These are phyloP conservation scores for Drosophila maculinotata DNA, from an alignment of 2,888 invertebrate species.

Conservation along the genomic window DNA sequence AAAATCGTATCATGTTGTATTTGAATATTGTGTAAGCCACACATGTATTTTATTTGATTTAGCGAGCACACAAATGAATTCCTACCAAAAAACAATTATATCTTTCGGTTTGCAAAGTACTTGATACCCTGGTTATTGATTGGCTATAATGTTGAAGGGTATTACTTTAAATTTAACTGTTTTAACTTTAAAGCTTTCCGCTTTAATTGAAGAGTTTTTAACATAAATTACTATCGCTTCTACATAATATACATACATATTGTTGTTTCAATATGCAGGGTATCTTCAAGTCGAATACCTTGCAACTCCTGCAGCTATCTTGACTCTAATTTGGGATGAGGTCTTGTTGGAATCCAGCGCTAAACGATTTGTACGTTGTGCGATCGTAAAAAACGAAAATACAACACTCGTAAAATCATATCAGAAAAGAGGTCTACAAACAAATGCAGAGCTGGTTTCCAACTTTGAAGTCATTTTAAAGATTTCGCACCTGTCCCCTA, in stretches of 20 bases:
- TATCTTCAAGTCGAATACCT: slow-evolving; percentile 16
- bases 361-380: slow-evolving; percentile 74
- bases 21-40: slow-evolving; percentile 37
- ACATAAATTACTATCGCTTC: too few relatives aligned
- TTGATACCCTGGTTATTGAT: slow-evolving; percentile 6
- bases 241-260: neutral
- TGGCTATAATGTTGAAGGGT: too few relatives aligned
- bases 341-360: slow-evolving; percentile 39
- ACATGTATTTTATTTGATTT: slow-evolving; percentile 52
- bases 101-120: slow-evolving; percentile 65
- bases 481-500: slow-evolving; percentile 68
- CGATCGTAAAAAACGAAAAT: slow-evolving; percentile 69
- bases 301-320: neutral
- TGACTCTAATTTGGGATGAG: slow-evolving; percentile 17
- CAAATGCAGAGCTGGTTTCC: slow-evolving; percentile 53
- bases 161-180: too few relatives aligned
- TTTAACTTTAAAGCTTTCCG: too few relatives aligned
- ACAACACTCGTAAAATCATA: slow-evolving; percentile 71
- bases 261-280: slow-evolving; percentile 7
- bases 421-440: slow-evolving; percentile 47
- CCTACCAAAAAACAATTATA: slow-evolving; percentile 43
- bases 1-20: slow-evolving; percentile 35
- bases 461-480: slow-evolving; percentile 27
- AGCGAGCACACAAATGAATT: slow-evolving; percentile 57
- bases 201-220: too few relatives aligned